phyloP scores from a whole-genome alignment of 2,113 vertebrate species.

The Leucoraja erinaceus region DNA sequence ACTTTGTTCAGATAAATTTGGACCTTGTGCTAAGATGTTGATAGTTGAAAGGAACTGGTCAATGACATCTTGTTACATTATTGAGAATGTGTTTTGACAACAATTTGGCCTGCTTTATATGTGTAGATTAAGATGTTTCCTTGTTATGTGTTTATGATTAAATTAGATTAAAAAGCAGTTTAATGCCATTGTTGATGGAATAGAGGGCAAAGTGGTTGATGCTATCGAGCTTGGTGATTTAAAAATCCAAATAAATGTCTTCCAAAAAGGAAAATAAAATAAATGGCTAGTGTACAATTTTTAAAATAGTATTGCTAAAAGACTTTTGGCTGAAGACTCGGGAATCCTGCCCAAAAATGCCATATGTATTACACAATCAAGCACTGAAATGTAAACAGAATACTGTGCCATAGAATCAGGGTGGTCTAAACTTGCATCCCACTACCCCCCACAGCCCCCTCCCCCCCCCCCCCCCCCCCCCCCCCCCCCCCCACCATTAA shows the following conservation, averaged over 20 bases:
- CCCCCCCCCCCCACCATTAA: neutral
- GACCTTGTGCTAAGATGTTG: neutral
- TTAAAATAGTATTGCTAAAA: constrained; percentile 56
- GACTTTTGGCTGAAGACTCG: constrained; percentile 73
- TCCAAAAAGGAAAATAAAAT: constrained; percentile 19
- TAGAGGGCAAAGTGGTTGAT: constrained; percentile 30
- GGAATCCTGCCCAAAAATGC: constrained; percentile 93
- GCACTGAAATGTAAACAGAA: constrained; percentile 95
- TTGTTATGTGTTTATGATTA: neutral
- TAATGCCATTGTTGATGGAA: constrained; percentile 15
- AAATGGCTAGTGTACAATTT: constrained; percentile 29
- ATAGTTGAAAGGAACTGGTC: neutral
- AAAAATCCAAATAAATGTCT: constrained; percentile 11
- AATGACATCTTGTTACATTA: neutral
- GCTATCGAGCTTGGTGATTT: constrained; percentile 2
- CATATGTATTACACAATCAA: constrained; percentile 99
- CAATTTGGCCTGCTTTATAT: neutral
- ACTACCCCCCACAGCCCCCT: constrained; percentile 31
- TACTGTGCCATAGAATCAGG: constrained; percentile 90
- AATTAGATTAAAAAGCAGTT: constrained; percentile 24
- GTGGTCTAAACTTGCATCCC: constrained; percentile 71
- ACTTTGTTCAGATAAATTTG: constrained; percentile 26
- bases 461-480: no score
- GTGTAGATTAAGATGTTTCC: constrained; percentile 7
- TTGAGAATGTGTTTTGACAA: constrained; percentile 3